These are phyloP conservation scores for Marcusenius ussheri DNA, from an alignment of 2,113 vertebrate species.

Conservation along the genomic window DNA sequence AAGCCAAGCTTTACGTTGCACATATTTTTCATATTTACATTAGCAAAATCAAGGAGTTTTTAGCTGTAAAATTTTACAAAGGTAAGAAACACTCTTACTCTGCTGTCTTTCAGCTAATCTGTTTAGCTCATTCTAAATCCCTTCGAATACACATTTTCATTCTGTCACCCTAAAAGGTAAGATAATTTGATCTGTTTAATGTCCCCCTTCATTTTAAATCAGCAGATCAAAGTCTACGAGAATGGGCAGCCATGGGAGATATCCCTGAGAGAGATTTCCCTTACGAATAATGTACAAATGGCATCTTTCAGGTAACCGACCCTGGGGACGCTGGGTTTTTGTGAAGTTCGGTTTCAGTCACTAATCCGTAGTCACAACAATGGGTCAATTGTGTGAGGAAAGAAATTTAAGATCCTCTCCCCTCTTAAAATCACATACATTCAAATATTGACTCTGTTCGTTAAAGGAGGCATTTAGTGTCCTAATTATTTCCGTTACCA, in stretches of 20 bases:
- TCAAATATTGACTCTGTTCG: constrained; percentile 55
- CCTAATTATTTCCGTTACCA: constrained; percentile 45
- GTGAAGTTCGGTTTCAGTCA: constrained; percentile 57
- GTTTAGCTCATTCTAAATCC: background rate
- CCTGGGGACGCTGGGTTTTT: constrained; percentile 46
- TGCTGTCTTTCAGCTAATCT: background rate
- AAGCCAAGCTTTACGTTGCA: background rate
- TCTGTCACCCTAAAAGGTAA: constrained; percentile 34
- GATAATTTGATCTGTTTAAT: constrained; percentile 56
- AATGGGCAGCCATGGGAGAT: constrained; percentile 32
- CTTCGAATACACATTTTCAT: constrained; percentile 31
- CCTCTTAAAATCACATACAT: constrained; percentile 30
- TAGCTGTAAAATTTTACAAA: background rate
- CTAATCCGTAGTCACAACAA: constrained; percentile 70
- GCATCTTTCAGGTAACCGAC: constrained; percentile 63
- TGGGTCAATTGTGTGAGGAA: constrained; percentile 59
- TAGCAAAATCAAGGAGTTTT: background rate
- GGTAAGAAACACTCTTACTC: background rate
- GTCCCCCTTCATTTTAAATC: constrained; percentile 27
- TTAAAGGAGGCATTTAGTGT: constrained; percentile 54
- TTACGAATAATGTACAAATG: constrained; percentile 59
- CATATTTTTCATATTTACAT: background rate
- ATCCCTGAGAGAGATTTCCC: constrained; percentile 58
- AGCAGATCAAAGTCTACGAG: constrained; percentile 52
- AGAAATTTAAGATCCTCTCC: constrained; percentile 55